phyloP scores from a whole-genome alignment of 2,888 invertebrate genomes.

The Drosophila macrospina region DNA sequence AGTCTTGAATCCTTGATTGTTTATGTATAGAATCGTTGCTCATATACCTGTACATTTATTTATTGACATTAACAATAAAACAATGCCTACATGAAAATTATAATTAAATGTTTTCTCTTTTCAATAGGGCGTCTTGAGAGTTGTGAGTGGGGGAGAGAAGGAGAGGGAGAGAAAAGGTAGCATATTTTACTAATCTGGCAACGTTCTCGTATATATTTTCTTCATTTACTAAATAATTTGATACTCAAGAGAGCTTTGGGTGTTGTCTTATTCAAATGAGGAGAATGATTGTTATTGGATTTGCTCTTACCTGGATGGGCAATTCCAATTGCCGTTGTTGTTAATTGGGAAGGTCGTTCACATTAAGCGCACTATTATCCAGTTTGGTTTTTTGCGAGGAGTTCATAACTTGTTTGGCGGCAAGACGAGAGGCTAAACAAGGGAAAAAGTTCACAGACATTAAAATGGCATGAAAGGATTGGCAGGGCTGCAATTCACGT shows the following conservation, averaged over 20 bases:
- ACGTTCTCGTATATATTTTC: not conserved
- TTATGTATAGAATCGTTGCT: conserved; percentile 63
- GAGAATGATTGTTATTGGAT: conserved; percentile 31
- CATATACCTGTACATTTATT: conserved; percentile 73
- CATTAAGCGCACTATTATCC: conserved; percentile 64
- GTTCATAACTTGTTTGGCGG: conserved; percentile 66
- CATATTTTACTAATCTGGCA: not conserved
- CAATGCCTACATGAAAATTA: conserved; percentile 65
- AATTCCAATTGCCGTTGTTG: conserved; percentile 57
- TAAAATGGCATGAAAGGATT: conserved; percentile 52
- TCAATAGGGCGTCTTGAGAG: not conserved
- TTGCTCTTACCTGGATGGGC: conserved; percentile 32
- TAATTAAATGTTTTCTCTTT: not conserved
- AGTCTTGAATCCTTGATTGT: conserved; percentile 27
- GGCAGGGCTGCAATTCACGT: conserved; percentile 48
- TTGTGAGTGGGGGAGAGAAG: not conserved
- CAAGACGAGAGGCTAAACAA: conserved; percentile 40
- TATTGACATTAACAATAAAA: conserved; percentile 77
- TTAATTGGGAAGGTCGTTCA: conserved; percentile 72
- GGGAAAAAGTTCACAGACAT: conserved; percentile 78
- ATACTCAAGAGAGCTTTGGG: conserved; percentile 18
- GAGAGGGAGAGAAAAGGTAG: not conserved
- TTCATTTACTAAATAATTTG: not conserved
- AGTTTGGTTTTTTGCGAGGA: conserved; percentile 47
- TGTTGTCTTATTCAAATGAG: conserved; percentile 25